phyloP scores from a whole-genome alignment of 2,113 vertebrate genomes.

The Dendrocopos noguchii region DNA sequence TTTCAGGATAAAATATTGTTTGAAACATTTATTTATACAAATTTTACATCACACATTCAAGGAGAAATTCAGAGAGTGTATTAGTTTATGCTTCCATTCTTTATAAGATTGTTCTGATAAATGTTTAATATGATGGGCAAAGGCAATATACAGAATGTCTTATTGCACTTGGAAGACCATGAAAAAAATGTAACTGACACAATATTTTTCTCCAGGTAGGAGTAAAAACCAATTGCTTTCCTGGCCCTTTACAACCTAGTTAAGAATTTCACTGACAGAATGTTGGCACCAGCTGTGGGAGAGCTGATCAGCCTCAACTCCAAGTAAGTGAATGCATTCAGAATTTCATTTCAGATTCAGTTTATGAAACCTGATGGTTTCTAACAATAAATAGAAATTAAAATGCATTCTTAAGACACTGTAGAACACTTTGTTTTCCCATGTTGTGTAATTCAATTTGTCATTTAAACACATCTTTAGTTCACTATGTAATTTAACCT shows the following conservation, averaged over 20 bases:
- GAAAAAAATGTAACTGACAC: conserved; percentile 26
- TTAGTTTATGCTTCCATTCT: not conserved
- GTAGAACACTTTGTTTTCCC: not conserved
- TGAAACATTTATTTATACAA: not conserved
- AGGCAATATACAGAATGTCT: conserved; percentile 33
- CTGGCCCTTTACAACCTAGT: conserved; percentile 59
- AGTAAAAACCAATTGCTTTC: conserved; percentile 72
- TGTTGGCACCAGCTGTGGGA: conserved; percentile 83
- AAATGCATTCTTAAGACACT: not conserved
- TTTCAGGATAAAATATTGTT: conserved; percentile 18
- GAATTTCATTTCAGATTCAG: not conserved
- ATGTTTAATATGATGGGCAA: conserved; percentile 16
- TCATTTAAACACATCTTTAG: not conserved
- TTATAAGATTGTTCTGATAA: conserved; percentile 12
- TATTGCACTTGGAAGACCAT: not conserved
- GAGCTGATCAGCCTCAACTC: conserved; percentile 76
- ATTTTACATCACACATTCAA: not conserved
- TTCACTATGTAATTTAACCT: not conserved
- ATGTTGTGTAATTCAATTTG: not conserved
- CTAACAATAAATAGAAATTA: not conserved
- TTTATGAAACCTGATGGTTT: not conserved
- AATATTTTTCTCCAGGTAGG: conserved; percentile 76
- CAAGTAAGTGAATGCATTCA: conserved; percentile 78
- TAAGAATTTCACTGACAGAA: conserved; percentile 72
- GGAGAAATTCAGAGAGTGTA: conserved; percentile 10